Evolutionary conservation across 1,140 invertebrate species (phyloP).

Genomic region (Apis mellifera): Amel_HAv3.1 CM009931.2:27341001-27341500

Average conservation of each 20-base stretch:
- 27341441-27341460: no score
- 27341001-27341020: conserved; percentile 46
- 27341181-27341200: no score
- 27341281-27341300: background rate
- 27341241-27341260: background rate
- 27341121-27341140: background rate
- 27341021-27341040: conserved; percentile 70
- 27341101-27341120: conserved; percentile 31
- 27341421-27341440: background rate
- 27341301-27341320: background rate
- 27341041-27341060: conserved; percentile 58
- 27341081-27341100: conserved; percentile 29
- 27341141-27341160: no score
- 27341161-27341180: no score
- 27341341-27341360: no score
- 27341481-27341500: conserved; percentile 13
- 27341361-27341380: no score
- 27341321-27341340: background rate
- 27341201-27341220: no score
- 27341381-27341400: no score
- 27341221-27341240: background rate
- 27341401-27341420: background rate
- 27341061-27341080: conserved; percentile 55
- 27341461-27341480: background rate
- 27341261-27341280: background rate